Base-by-base conservation (phyloP, 1,140 invertebrate genomes). In the Tetraneura akinire region DNA sequence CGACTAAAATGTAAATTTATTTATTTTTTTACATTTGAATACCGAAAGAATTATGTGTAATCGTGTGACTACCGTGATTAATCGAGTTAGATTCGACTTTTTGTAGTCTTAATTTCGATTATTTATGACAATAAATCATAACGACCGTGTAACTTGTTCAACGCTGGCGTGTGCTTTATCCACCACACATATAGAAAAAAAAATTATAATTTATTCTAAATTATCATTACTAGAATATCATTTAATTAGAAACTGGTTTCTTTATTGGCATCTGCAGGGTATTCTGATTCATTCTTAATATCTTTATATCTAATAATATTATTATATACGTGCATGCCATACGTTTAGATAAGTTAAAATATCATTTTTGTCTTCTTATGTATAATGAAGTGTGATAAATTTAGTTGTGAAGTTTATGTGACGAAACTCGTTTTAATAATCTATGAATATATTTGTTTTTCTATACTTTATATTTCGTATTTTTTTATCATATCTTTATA, bases 171-270 rank as follows among this genome's bases (percentile, higher is more conserved):
- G 62, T 64, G 11, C 21, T 23, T 57, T 16, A 23, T 60, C 13
- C 26, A 1, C 6, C 29, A 37, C 29, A n/a, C 29, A n/a, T 9
- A 0, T 9, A 0, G 29, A 6, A 32, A 32, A 32, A 32, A 32
- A 16, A 8, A 64, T 64, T 64, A 64, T 37, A 64, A 64, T 37
- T 64, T 16, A 64, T 29, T 32, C 60, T 37, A 32, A 64, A 42
- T 66, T n/a, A 8, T n/a, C n/a, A n/a, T 42, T 66, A 42, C 21
- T 37, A 66, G 10, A 42, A 23, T 42, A 21, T 42, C 37, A 23
- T 42, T 21, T 66, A 42, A 66, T 42, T 66, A 66, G 64, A 66
- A 66, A 66, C 64, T 42, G 64, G 64, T 66, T 66, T 37, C 23
- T 29, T 64, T 32, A 42, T 21, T 42, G 64, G 64, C n/a, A 13